phyloP scores from a whole-genome alignment of 2,888 invertebrate genomes.

The Lasioglossum figueresi region DNA sequence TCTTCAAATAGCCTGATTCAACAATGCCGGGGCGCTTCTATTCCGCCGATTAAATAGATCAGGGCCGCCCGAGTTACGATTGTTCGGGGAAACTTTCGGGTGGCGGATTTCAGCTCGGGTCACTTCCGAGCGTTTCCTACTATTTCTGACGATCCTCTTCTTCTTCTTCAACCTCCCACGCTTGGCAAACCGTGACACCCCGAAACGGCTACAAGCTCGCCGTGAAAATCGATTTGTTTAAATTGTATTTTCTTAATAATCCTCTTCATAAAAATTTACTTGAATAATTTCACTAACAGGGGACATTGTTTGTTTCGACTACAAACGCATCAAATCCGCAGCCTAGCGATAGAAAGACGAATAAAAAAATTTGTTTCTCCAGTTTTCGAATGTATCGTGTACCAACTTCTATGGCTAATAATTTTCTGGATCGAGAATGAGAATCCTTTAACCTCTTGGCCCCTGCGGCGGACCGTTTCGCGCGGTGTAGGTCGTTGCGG shows the following conservation, averaged over 20 bases:
- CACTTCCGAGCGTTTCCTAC: background rate
- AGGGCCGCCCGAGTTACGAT: background rate
- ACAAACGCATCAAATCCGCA: no score
- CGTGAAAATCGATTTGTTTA: background rate
- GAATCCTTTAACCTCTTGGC: constrained; percentile 11
- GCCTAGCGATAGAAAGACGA: no score
- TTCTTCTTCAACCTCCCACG: background rate
- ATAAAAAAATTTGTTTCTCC: no score
- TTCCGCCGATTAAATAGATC: constrained; percentile 13
- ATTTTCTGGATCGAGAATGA: no score
- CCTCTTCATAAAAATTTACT: no score
- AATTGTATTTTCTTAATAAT: no score
- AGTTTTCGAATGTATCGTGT: no score
- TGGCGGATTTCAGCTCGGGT: background rate
- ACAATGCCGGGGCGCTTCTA: constrained; percentile 19
- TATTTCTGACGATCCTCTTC: background rate
- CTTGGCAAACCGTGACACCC: background rate
- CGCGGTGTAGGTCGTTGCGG: background rate
- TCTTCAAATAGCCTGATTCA: constrained; percentile 17
- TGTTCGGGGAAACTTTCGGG: constrained; percentile 17
- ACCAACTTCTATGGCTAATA: no score
- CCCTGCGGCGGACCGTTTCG: background rate
- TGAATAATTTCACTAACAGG: no score
- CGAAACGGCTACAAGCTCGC: background rate
- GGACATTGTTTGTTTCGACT: no score